Evolutionary conservation across 2,888 invertebrate species (phyloP).

Genomic region (Diadegma fenestrale): DNA sequence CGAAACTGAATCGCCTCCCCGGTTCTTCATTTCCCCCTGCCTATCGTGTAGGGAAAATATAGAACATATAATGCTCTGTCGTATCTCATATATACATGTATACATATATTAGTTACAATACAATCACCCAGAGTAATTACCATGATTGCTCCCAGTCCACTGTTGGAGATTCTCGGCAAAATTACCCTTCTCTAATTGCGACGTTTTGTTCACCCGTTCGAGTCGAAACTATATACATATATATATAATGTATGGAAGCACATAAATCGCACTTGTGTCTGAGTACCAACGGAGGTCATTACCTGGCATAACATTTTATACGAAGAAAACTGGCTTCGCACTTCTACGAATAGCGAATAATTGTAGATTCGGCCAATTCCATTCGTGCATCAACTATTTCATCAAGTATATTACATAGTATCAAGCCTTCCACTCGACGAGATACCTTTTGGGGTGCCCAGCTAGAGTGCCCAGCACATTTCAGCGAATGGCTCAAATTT

Average conservation of each 20-base stretch:
- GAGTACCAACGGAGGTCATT: conserved; percentile 44
- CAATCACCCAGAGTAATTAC: conserved; percentile 79
- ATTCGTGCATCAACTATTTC: not conserved
- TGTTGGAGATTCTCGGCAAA: conserved; percentile 76
- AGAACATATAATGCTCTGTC: conserved; percentile 12
- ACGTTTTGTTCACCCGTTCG: conserved; percentile 64
- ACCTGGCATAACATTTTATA: conserved; percentile 43
- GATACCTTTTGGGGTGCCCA: no score
- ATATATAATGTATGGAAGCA: conserved; percentile 11
- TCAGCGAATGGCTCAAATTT: no score
- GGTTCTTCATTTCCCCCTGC: conserved; percentile 39
- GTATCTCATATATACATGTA: conserved; percentile 10
- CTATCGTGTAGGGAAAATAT: conserved; percentile 35
- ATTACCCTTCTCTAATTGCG: conserved; percentile 77
- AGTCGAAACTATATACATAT: conserved; percentile 5
- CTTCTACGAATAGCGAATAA: conserved; percentile 25
- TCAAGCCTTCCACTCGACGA: not conserved
- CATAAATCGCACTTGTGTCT: conserved; percentile 38
- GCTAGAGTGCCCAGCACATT: no score
- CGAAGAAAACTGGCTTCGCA: conserved; percentile 21
- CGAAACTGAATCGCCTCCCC: conserved; percentile 49
- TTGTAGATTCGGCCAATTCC: conserved; percentile 16
- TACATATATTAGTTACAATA: conserved; percentile 74
- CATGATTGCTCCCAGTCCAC: conserved; percentile 77
- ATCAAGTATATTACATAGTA: not conserved